phyloP scores from a whole-genome alignment of 2,888 invertebrate species.

The Boloria euphrosyne region DNA sequence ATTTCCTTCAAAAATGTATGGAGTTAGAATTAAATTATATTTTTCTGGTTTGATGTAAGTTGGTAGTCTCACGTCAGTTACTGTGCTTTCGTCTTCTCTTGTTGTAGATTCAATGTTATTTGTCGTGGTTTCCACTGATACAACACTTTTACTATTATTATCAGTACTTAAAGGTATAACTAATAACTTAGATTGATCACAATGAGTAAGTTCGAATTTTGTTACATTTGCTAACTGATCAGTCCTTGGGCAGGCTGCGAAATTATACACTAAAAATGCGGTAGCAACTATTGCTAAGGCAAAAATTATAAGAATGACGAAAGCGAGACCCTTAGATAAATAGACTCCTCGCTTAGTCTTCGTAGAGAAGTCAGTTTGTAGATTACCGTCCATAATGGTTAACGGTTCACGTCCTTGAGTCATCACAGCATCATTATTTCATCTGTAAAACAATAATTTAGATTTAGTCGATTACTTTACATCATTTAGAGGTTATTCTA shows the following conservation, averaged over 20 bases:
- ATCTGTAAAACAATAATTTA: constrained; percentile 50
- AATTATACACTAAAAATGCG: constrained; percentile 89
- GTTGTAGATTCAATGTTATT: constrained; percentile 43
- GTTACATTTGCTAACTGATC: constrained; percentile 72
- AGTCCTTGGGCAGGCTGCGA: constrained; percentile 85
- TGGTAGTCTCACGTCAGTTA: constrained; percentile 86
- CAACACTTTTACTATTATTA: constrained; percentile 61
- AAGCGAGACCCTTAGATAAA: constrained; percentile 84
- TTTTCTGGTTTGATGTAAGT: constrained; percentile 85
- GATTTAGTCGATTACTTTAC: neutral
- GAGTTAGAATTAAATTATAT: constrained; percentile 87
- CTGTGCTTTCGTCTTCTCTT: constrained; percentile 46
- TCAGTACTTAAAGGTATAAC: constrained; percentile 71
- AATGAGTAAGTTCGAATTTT: constrained; percentile 70
- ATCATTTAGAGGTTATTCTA: no score
- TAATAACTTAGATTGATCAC: constrained; percentile 69
- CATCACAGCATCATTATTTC: constrained; percentile 76
- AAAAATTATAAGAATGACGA: constrained; percentile 84
- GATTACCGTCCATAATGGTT: constrained; percentile 83
- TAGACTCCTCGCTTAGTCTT: constrained; percentile 83
- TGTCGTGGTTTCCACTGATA: constrained; percentile 62
- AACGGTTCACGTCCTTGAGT: constrained; percentile 76
- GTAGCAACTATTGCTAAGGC: constrained; percentile 85
- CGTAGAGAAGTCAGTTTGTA: constrained; percentile 84
- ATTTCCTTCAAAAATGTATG: constrained; percentile 88